Evolutionary conservation across 2,888 invertebrate species (phyloP).

Genomic region (Himalopsyche anomala): DNA sequence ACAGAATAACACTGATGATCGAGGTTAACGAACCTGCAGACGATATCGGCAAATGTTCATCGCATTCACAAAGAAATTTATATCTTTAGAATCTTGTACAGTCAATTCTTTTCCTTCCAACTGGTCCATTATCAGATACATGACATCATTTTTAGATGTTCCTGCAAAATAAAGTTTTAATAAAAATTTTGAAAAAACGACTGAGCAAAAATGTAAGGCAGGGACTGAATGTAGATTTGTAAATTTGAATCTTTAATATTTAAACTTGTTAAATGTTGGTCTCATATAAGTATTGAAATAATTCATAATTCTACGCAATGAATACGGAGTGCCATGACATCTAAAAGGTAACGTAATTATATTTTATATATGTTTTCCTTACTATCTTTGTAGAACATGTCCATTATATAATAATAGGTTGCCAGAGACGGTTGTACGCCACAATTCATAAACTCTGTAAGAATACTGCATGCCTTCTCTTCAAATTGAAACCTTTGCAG

Average conservation of each 20-base stretch:
- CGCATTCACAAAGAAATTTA: conserved; percentile 87
- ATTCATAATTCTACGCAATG: no score
- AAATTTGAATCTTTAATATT: no score
- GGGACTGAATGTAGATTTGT: no score
- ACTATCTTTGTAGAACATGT: conserved; percentile 84
- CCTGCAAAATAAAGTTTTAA: conserved; percentile 44
- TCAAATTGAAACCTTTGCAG: conserved; percentile 68
- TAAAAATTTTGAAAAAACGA: not conserved
- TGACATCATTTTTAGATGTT: conserved; percentile 55
- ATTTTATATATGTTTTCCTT: conserved; percentile 69
- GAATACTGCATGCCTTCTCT: conserved; percentile 73
- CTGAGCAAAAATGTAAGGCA: no score
- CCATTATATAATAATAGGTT: conserved; percentile 84
- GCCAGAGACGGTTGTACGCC: conserved; percentile 86
- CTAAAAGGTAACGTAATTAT: not conserved
- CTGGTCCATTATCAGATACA: conserved; percentile 61
- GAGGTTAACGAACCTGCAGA: conserved; percentile 51
- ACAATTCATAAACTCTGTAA: conserved; percentile 80
- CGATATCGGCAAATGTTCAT: conserved; percentile 88
- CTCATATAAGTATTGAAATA: no score
- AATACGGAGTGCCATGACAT: no score
- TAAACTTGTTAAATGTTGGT: no score
- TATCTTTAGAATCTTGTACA: conserved; percentile 79
- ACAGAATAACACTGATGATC: not conserved
- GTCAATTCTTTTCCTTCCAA: conserved; percentile 54